These are phyloP conservation scores for Actenoides hombroni DNA, from an alignment of 2,113 vertebrate species.

Conservation along the genomic window DNA sequence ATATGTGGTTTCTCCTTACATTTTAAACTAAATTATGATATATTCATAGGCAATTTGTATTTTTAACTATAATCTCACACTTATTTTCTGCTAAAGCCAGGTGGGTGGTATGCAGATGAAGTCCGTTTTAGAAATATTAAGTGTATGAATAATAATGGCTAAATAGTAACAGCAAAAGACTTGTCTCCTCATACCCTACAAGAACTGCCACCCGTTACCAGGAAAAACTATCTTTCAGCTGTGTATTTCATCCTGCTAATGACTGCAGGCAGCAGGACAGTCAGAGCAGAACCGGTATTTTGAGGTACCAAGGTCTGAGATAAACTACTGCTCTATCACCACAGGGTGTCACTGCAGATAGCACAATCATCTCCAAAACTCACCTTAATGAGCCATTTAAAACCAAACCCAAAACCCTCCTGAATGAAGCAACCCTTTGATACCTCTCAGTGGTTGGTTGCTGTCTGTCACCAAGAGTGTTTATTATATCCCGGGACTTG, in stretches of 20 bases:
- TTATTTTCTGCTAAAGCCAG: neutral
- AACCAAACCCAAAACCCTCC: neutral
- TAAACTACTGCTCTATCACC: neutral
- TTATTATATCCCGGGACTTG: neutral
- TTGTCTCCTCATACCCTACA: neutral
- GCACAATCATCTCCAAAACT: neutral
- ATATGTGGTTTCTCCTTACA: neutral
- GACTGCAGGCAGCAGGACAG: neutral
- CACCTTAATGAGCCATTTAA: neutral
- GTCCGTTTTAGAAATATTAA: neutral
- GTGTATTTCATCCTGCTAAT: neutral
- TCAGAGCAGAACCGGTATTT: neutral
- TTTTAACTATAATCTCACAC: neutral
- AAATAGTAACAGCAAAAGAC: neutral
- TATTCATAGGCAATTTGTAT: neutral
- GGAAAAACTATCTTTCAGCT: neutral
- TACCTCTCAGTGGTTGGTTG: neutral
- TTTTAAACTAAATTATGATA: neutral
- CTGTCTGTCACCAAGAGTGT: neutral
- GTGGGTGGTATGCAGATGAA: neutral
- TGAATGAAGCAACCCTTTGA: neutral
- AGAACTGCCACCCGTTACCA: neutral
- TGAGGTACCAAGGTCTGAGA: neutral
- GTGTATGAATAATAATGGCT: neutral
- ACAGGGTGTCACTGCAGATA: conserved; percentile 65